Base-by-base conservation (phyloP, 2,888 invertebrate genomes). In the Agrochola lota region DNA sequence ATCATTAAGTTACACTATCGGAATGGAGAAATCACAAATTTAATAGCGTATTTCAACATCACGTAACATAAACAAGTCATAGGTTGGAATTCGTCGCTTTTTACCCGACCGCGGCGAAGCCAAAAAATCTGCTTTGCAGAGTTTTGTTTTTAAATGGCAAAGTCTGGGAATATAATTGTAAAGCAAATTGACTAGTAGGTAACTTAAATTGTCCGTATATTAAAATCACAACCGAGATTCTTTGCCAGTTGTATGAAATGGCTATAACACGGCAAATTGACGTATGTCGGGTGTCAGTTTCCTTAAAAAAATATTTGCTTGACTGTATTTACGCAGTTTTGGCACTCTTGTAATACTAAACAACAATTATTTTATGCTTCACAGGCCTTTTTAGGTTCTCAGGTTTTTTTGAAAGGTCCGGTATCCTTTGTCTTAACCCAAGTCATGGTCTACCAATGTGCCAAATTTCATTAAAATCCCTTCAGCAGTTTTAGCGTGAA, bases 1-100 rank as follows among this genome's bases (percentile, higher is more conserved):
- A 77, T 68, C 20, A 77, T 80, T 80, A 80, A 9, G 23, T 57
- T 57, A 26, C 55, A 63, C 52, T 73, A 80, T 70, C 76, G 12
- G 40, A 71, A 68, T 71, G 62, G 57, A 40, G 55, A 74, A 83
- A 82, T 79, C 63, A 74, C 35, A 0, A 35, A 46, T 30, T 71
- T 74, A 82, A 74, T 79, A 20, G 11, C 30, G 52, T 68, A 69
- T 49, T 74, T 63, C 8, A 71, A 68, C 67, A 49, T 17, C 5
- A 7, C 49, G 26, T 60, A 46, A 77, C 64, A 30, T 49, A 40
- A 46, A 23, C 70, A 15, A 12, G 35, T 71, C 26, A 59, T n/a
- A 46, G 30, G 55, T 49, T 59, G 8, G 52, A 64, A 57, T 71
- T 49, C 30, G n/a, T 15, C 15, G 60, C 30, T 55, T 78, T 62